A percentile compares a stretch with the other conserved stretches of the same genome.
Conservation (phyloP, 2,888 invertebrate genomes). For the Syrista parreyssii region DNA sequence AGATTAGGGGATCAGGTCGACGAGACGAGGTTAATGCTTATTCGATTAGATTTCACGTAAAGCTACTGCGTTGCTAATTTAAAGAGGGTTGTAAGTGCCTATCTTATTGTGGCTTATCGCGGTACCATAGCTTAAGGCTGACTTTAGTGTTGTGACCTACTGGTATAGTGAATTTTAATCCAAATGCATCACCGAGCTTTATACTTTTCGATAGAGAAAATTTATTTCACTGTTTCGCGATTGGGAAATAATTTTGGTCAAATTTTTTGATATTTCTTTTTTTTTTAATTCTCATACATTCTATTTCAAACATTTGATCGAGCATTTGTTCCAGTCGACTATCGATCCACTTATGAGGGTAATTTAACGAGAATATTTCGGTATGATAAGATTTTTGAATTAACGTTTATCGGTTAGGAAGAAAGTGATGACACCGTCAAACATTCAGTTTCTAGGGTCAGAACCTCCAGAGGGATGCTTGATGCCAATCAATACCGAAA, state of each 20-base stretch:
- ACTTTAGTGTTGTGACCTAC: background rate
- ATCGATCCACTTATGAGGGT: background rate
- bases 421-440: slow-evolving; percentile 36
- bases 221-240: background rate
- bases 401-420: slow-evolving; percentile 60
- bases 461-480: background rate
- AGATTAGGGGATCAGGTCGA: background rate
- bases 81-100: background rate
- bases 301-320: background rate
- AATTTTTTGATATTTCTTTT: too few species aligned
- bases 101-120: background rate
- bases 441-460: background rate
- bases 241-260: background rate
- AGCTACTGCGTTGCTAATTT: background rate
- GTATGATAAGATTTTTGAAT: slow-evolving; percentile 5
- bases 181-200: background rate
- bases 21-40: background rate
- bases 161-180: background rate
- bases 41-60: background rate
- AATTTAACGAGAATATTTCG: background rate
- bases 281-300: too few species aligned
- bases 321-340: background rate
- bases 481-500: background rate
- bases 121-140: background rate
- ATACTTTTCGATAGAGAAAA: background rate